Evolutionary conservation across 1,140 invertebrate genomes (phyloP), one percentile per base, ranked within the genome.

Genomic region (Vanessa tameamea): DNA sequence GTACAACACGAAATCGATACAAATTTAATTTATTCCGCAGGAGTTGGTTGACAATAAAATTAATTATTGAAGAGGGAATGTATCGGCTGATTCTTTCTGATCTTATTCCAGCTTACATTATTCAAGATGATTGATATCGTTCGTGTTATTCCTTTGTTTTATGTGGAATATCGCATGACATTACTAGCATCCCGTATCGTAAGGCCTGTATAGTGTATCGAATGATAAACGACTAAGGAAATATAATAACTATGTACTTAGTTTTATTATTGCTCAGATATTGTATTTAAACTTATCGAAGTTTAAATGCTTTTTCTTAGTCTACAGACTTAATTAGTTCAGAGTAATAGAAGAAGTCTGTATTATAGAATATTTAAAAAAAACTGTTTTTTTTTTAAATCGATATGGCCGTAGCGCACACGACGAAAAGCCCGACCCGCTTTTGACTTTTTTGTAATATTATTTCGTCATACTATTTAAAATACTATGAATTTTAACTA

Each of bases 21-120:
- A 23, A 68, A 68, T 68, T 20, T 57, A 68, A 68, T 68, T 68
- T 68, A 68, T 68, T 57, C 51, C 16, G 8, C 13, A 37, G 47
- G 64, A 51, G n/a, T 65, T 23, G 66, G 50, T 8, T 53, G 53
- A 68, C 50, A 47, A 65, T 55, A 8, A 68, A 68, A 68, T 68
- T 26, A 68, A 68, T 68, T 68, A 68, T 68, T 55, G 53, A 68
- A 57, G 14, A 37, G 66, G 5, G 26, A 59, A 55, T 50, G n/a
- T 68, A 68, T 57, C 37, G 51, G 66, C 66, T 68, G 66, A n/a
- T 68, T 55, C 26, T 9, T 11, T 68, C 31, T 51, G 50, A 67
- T 55, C 66, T 59, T 47, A 50, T 68, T 68, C n/a, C 16, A 43
- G 5, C 48, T 5, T 59, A 12, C 57, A 61, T 61, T 57, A 57